These are phyloP conservation scores for Drosophila sordidula DNA, from an alignment of 2,888 invertebrate genomes.

Conservation along the genomic window DNA sequence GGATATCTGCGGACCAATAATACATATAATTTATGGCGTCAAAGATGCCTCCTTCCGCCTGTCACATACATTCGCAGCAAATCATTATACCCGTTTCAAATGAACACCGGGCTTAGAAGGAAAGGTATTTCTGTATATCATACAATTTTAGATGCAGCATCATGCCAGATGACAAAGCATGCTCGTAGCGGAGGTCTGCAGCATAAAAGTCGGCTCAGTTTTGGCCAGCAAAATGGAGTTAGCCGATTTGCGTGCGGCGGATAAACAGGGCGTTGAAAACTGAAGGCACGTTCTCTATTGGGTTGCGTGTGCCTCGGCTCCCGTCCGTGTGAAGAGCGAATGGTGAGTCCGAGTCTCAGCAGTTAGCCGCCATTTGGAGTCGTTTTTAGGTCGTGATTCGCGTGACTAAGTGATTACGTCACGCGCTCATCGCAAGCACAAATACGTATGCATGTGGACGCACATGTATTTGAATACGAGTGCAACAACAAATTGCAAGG, in stretches of 20 bases:
- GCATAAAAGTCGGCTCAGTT: background rate
- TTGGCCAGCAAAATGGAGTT: background rate
- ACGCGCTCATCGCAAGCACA: constrained; percentile 6
- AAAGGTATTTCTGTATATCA: too few species aligned
- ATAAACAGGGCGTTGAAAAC: background rate
- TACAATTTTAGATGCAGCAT: background rate
- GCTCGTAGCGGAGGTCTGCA: background rate
- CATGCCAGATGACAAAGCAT: background rate
- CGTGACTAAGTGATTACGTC: constrained; percentile 19
- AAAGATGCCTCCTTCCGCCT: too few species aligned
- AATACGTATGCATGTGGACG: background rate
- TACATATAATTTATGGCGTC: too few species aligned
- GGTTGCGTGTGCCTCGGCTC: background rate
- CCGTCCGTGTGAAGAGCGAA: background rate
- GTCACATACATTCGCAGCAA: too few species aligned
- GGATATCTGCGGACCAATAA: too few species aligned
- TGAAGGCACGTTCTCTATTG: too few species aligned
- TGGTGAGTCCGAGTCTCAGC: background rate
- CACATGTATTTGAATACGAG: background rate
- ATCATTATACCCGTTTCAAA: too few species aligned
- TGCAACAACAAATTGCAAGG: constrained; percentile 6
- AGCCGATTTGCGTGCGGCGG: background rate
- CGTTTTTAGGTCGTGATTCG: constrained; percentile 11
- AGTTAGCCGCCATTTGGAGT: background rate
- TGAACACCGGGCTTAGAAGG: too few species aligned